phyloP scores from a whole-genome alignment of 1,140 invertebrate species.

The Papilio helenus region DNA sequence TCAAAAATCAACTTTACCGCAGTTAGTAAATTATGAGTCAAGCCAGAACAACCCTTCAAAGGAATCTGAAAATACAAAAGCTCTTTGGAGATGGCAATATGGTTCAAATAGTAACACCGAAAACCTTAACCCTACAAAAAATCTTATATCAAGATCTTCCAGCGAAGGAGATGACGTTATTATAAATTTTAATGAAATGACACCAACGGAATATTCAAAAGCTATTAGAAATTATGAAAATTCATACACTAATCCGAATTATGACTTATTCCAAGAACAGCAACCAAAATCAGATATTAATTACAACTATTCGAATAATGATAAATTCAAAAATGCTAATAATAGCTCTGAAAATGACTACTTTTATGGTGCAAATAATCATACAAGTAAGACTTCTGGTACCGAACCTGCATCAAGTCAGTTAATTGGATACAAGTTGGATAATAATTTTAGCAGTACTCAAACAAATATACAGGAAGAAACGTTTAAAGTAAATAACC shows the following conservation, averaged over 20 bases:
- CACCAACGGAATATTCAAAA: slow-evolving; percentile 68
- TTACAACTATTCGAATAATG: background rate
- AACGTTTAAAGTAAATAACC: slow-evolving; percentile 32
- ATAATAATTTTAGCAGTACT: background rate
- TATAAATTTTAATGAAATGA: slow-evolving; percentile 77
- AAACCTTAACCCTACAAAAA: slow-evolving; percentile 64
- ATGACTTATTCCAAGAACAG: background rate
- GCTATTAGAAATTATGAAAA: slow-evolving; percentile 57
- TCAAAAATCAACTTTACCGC: slow-evolving; percentile 67
- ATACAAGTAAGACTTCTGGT: background rate
- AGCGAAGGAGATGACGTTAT: slow-evolving; percentile 70
- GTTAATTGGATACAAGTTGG: background rate
- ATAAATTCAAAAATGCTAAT: background rate
- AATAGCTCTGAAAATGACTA: background rate
- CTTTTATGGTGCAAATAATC: background rate
- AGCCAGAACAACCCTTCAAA: slow-evolving; percentile 44
- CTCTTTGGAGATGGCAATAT: slow-evolving; percentile 77
- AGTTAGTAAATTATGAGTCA: slow-evolving; percentile 75
- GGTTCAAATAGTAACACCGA: slow-evolving; percentile 59
- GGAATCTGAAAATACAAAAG: slow-evolving; percentile 69
- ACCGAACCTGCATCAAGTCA: background rate
- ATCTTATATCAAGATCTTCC: slow-evolving; percentile 75
- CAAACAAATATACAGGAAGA: background rate
- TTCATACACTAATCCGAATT: background rate
- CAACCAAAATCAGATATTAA: background rate